Evolutionary conservation across 2,113 vertebrate genomes (phyloP), one percentile per base, ranked within the genome.

Genomic region (Ciconia boyciana): DNA sequence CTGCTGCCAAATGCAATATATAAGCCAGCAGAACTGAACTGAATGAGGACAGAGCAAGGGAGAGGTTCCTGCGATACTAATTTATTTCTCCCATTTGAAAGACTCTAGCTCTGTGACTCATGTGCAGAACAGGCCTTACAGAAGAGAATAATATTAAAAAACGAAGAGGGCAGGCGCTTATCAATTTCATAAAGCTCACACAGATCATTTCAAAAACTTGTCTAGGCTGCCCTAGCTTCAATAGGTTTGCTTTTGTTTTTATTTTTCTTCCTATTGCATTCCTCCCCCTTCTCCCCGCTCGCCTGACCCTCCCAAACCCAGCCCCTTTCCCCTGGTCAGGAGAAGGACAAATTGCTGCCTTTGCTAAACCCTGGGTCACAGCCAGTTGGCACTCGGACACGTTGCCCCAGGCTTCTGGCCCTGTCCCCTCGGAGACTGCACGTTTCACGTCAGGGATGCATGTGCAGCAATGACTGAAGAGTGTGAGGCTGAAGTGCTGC

Each of bases 1-100:
- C 95, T 95, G 96, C 92, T 97, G 97, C 95, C 96, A 97, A 80
- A 69, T 55, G 91, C 94, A 84, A 91, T 76, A 86, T 75, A 92
- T 85, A 88, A 95, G 72, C 94, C 95, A 93, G 95, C 74, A 97
- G 83, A 74, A 66, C 75, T 92, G 77, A 76, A 72, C 66, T 34
- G 87, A 90, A 93, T 34, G 43, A 93, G 75, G 72, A 89, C 91
- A 97, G 91, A 90, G 87, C 25, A 92, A 93, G 80, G 76, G 60
- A 94, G 76, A 77, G 87, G 68, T 51, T 94, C 88, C 88, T 83
- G 52, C 2, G 14, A 54, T 82, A 54, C 69, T 85, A 39, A 31
- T 88, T 6, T 66, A 89, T 46, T 64, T 91, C 91, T 82, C 86
- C 77, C 69, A 15, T 74, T 57, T 41, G 69, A 82, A 85, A 61